Conservation (phyloP, 2,888 invertebrate species). For the Lochmaea capreae region DNA sequence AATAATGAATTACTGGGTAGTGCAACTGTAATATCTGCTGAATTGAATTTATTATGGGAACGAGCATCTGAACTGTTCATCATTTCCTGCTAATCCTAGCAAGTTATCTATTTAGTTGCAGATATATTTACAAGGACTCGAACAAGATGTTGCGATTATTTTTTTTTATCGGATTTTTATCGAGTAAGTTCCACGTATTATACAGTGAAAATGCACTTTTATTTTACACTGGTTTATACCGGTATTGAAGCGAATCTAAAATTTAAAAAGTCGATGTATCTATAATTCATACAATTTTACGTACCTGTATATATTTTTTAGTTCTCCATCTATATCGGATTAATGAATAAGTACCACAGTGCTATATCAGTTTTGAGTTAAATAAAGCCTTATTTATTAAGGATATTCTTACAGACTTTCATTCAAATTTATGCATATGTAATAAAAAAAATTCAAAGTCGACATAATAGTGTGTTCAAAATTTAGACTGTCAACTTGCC, state of each 20-base stretch:
- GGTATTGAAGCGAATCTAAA: background rate
- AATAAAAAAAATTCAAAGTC: no score
- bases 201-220: background rate
- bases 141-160: conserved; percentile 36
- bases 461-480: no score
- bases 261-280: background rate
- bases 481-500: background rate
- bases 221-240: background rate
- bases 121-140: conserved; percentile 17
- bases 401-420: no score
- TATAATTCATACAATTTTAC: background rate
- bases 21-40: background rate
- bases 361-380: background rate
- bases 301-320: background rate
- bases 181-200: conserved; percentile 34
- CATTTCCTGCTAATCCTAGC: background rate
- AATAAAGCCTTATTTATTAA: background rate
- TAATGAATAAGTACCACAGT: no score
- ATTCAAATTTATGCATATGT: no score
- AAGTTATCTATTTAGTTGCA: background rate
- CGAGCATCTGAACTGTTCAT: background rate
- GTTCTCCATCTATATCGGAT: no score
- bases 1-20: background rate
- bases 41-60: background rate
- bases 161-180: conserved; percentile 32